These are phyloP conservation scores for Plectrocnemia conspersa DNA, from an alignment of 1,140 invertebrate genomes.

Conservation along the genomic window DNA sequence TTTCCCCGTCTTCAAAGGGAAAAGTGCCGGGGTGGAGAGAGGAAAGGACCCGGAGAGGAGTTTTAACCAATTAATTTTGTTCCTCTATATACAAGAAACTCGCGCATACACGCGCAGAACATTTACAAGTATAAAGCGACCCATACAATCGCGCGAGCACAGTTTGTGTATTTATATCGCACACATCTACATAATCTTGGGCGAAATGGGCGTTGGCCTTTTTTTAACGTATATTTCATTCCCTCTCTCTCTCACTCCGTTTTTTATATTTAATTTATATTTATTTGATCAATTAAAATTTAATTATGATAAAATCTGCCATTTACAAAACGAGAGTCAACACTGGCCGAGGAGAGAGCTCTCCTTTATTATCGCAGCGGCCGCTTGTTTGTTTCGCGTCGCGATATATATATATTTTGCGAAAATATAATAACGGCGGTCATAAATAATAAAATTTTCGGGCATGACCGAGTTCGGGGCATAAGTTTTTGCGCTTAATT, in stretches of 20 bases:
- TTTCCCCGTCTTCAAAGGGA: slow-evolving; percentile 36
- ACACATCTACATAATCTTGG: slow-evolving; percentile 28
- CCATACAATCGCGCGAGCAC: slow-evolving; percentile 6
- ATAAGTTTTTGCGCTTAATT: no score
- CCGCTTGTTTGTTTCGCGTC: slow-evolving; percentile 5
- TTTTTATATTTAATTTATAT: slow-evolving; percentile 31
- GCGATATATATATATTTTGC: slow-evolving; percentile 5
- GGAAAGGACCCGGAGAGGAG: slow-evolving; percentile 51
- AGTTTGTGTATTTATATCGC: slow-evolving; percentile 16
- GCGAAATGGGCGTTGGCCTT: slow-evolving; percentile 32
- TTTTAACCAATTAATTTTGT: slow-evolving; percentile 58
- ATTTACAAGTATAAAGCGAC: slow-evolving; percentile 32
- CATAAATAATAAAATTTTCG: slow-evolving; percentile 28
- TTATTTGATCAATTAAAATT: slow-evolving; percentile 37
- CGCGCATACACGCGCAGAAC: slow-evolving; percentile 27
- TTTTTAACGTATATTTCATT: not conserved
- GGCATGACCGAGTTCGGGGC: no score
- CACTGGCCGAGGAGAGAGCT: not conserved
- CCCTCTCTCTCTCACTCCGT: not conserved
- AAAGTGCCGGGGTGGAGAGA: slow-evolving; percentile 38
- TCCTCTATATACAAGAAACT: slow-evolving; percentile 44
- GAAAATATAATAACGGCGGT: slow-evolving; percentile 13
- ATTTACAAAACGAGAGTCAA: slow-evolving; percentile 3
- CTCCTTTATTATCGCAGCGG: slow-evolving; percentile 11
- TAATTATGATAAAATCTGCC: slow-evolving; percentile 35